Percentiles rank a stretch among this genome's conserved stretches.
phyloP scores from a whole-genome alignment of 2,797 vertebrate species.

The Sebastes minor region DNA sequence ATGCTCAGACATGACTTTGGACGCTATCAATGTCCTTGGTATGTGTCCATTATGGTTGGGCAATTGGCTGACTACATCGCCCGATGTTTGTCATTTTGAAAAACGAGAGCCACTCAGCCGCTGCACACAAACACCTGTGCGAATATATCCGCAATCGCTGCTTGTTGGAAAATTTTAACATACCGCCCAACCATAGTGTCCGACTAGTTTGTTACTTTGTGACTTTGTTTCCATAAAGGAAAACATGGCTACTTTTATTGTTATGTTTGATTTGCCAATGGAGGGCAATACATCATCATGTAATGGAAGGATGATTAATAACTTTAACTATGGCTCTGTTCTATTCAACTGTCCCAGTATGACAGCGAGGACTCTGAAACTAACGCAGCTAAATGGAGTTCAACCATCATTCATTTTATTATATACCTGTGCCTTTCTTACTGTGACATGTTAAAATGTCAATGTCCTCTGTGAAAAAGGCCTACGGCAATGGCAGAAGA shows the following conservation, averaged over 20 bases:
- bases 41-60: too few relatives aligned
- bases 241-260: background rate
- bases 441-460: background rate
- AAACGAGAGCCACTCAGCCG: rapidly evolving
- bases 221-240: too few relatives aligned
- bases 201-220: too few relatives aligned
- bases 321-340: background rate
- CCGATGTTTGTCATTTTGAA: too few relatives aligned
- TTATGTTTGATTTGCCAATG: background rate
- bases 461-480: background rate
- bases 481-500: too few relatives aligned
- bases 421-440: background rate
- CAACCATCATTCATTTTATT: background rate
- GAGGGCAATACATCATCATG: background rate
- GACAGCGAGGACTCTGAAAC: background rate
- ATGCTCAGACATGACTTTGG: background rate
- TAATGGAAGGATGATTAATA: background rate
- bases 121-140: too few relatives aligned
- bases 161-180: too few relatives aligned
- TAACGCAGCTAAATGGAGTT: background rate
- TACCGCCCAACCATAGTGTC: too few relatives aligned
- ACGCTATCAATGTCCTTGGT: too few relatives aligned
- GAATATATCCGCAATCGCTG: too few relatives aligned
- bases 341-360: background rate
- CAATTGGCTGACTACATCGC: too few relatives aligned